These are phyloP conservation scores for Acrobeloides nanus DNA, from an alignment of 2,888 invertebrate species.

Conservation along the genomic window DNA sequence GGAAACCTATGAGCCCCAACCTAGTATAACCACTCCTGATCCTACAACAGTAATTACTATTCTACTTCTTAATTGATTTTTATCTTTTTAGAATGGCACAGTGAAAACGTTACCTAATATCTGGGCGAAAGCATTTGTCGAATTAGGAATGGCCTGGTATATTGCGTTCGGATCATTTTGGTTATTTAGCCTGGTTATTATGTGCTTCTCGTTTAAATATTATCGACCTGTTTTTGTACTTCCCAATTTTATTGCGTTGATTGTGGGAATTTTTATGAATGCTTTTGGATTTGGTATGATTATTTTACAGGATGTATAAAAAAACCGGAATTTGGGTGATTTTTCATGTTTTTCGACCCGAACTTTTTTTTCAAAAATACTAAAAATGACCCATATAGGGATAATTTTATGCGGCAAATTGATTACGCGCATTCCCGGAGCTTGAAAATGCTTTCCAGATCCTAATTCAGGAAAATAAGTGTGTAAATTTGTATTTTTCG, in stretches of 20 bases:
- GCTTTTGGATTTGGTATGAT: constrained; percentile 6
- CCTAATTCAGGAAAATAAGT: too few species aligned
- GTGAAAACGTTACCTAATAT: neutral
- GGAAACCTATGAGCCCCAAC: neutral
- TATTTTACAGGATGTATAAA: too few species aligned
- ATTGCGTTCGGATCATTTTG: constrained; percentile 5
- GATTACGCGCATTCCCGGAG: too few species aligned
- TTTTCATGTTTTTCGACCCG: too few species aligned
- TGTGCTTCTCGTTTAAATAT: constrained; percentile 7
- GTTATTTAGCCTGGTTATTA: constrained; percentile 8
- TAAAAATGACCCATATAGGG: too few species aligned
- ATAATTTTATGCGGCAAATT: too few species aligned
- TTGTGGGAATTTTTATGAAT: constrained; percentile 2
- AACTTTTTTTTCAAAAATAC: too few species aligned
- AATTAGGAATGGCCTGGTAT: constrained; percentile 9
- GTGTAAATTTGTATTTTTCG: too few species aligned
- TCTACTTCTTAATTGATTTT: neutral
- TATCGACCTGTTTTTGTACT: constrained; percentile 8
- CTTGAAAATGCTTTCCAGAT: too few species aligned
- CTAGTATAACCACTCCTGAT: neutral
- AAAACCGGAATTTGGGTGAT: too few species aligned
- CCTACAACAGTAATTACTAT: neutral
- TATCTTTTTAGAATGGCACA: neutral
- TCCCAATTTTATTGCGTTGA: constrained; percentile 8
- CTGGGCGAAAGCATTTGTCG: constrained; percentile 7